Evolutionary conservation across 2,797 vertebrate genomes (phyloP), one percentile per base, ranked within the genome.

Genomic region (Lateolabrax maculatus): DNA sequence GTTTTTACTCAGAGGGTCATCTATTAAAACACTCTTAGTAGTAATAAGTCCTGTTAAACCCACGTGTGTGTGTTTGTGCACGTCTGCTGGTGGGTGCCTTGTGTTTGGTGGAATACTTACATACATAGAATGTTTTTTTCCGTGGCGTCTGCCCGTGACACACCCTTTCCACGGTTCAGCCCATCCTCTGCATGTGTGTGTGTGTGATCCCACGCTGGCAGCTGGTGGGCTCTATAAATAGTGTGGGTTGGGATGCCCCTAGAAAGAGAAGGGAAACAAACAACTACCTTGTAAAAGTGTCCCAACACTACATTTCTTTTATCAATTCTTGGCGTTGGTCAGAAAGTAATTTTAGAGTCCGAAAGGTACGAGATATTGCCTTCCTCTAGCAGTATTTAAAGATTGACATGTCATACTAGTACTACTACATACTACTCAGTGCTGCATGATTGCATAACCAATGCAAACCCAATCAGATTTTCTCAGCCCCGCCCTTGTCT

Each of bases 161-260:
- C 91, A 79, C 89, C 90, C 91, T 88, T 91, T 67, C 82, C 87
- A 89, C 4, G 0, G 87, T 87, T 71, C 88, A 86, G 69, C 90
- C 90, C 92, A 87, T 91, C 84, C 87, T 85, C 71, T 85, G 51
- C 49, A 19, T 84, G 46, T 80, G 61, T 71, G 49, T 79, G 53
- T 70, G 76, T 88, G 88, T 77, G 87, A 87, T 75, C 75, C 83
- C 57, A 61, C 84, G 65, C 53, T 60, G 82, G 79, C 93, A 93
- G 91, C 84, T 91, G 89, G 82, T 76, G 73, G 56, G 44, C 63
- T 80, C 87, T 89, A 91, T 87, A 81, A 84, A 91, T 92, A 91
- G 76, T 0, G 6, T 21, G 34, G 12, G 71, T 23, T 51, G 66
- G 61, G 58, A 80, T 75, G 62, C 65, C 55, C 10, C 39, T 66